A percentile compares a stretch with the other conserved stretches of the same genome.
Conservation (phyloP, 2,797 vertebrate species). For the Nothura maculosa region DNA sequence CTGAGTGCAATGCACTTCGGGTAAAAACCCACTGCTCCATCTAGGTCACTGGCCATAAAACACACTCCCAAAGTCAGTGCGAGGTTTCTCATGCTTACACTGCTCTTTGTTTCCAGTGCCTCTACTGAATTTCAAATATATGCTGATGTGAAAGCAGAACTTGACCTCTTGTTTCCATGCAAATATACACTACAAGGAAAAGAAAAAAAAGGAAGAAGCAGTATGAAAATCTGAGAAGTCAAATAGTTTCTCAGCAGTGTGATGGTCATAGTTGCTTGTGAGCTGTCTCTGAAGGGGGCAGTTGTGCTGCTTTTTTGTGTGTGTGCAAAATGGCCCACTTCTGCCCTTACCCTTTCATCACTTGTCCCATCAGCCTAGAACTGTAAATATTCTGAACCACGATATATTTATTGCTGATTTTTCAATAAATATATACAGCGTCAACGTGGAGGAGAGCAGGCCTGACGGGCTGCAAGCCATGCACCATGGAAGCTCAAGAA, state of each 20-base stretch:
- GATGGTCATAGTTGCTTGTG: background rate
- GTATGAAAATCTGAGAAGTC: constrained; percentile 27
- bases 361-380: constrained; percentile 33
- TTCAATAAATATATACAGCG: background rate
- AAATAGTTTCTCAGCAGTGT: constrained; percentile 8
- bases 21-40: constrained; percentile 34
- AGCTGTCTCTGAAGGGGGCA: constrained; percentile 9
- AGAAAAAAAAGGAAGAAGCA: background rate
- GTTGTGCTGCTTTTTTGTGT: background rate
- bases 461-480: constrained; percentile 5
- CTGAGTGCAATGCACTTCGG: background rate
- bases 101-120: constrained; percentile 47
- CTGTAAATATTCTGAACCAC: constrained; percentile 24
- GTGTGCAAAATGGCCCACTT: background rate
- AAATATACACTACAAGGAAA: background rate
- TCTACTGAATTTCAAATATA: constrained; percentile 60
- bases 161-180: constrained; percentile 59
- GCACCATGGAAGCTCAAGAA: constrained; percentile 19
- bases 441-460: constrained; percentile 57
- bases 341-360: constrained; percentile 23
- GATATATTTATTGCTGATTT: constrained; percentile 27
- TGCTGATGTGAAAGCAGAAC: constrained; percentile 35
- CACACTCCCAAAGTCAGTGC: constrained; percentile 1
- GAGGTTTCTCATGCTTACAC: constrained; percentile 44
- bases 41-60: constrained; percentile 44